Conservation (phyloP, 2,888 invertebrate genomes). For the Carpatolechia fugitivella region DNA sequence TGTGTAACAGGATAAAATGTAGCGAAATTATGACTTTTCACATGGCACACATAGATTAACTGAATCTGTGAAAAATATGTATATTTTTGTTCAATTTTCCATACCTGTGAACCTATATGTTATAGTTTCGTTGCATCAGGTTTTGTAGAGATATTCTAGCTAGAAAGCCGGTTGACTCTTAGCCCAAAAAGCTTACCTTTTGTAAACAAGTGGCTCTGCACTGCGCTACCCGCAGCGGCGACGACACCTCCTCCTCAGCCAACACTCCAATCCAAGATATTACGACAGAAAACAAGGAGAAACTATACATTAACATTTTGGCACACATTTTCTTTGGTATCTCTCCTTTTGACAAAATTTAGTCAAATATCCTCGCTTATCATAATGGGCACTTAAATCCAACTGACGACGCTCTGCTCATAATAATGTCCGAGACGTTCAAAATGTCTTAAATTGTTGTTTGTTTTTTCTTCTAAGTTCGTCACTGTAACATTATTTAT, state of each 20-base stretch:
- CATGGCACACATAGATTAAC: no score
- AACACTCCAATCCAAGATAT: constrained; percentile 73
- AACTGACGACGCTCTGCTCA: constrained; percentile 42
- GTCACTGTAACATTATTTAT: constrained; percentile 38
- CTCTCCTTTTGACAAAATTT: constrained; percentile 47
- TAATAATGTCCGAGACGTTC: constrained; percentile 41
- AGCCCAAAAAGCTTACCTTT: constrained; percentile 73
- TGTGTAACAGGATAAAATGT: no score
- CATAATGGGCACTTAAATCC: constrained; percentile 66
- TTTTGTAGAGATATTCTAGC: no score
- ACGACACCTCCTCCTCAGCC: constrained; percentile 84
- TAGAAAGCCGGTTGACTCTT: neutral
- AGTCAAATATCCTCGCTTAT: constrained; percentile 58
- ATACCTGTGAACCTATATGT: no score
- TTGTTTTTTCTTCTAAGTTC: constrained; percentile 13
- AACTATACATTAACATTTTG: constrained; percentile 78
- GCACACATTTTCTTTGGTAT: constrained; percentile 79
- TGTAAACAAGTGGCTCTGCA: constrained; percentile 86
- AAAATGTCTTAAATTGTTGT: constrained; percentile 5
- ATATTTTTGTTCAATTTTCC: no score
- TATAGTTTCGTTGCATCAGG: no score
- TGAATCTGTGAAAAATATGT: no score
- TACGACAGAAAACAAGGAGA: constrained; percentile 64
- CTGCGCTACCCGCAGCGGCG: constrained; percentile 85
- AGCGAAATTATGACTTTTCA: no score